Percentiles rank a stretch among this genome's conserved stretches.
Conservation (phyloP, 2,888 invertebrate genomes). For the Hypomecis punctinalis region DNA sequence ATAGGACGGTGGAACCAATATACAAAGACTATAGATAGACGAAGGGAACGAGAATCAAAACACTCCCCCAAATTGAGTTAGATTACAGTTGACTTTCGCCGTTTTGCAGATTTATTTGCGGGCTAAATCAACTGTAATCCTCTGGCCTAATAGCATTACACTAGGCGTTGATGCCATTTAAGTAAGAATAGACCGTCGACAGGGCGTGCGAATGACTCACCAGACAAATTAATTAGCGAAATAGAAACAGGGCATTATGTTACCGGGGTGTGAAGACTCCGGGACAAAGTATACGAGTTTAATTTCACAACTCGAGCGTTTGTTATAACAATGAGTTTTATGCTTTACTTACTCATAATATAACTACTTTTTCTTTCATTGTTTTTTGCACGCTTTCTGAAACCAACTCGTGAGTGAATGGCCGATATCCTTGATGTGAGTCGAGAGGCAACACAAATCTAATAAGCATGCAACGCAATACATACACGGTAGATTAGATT, state of each 20-base stretch:
- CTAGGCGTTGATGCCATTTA: constrained; percentile 56
- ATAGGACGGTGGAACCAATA: neutral
- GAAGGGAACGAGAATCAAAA: neutral
- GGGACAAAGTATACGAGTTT: neutral
- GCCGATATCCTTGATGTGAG: constrained; percentile 20
- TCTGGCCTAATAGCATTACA: constrained; percentile 45
- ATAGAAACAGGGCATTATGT: constrained; percentile 45
- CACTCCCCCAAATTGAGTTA: constrained; percentile 16
- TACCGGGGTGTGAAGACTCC: constrained; percentile 18
- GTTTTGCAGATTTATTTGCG: constrained; percentile 28
- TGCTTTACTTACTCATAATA: constrained; percentile 6
- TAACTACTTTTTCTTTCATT: constrained; percentile 19
- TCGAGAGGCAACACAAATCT: constrained; percentile 16
- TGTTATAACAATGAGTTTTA: constrained; percentile 9
- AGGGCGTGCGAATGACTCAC: constrained; percentile 60
- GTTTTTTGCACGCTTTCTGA: constrained; percentile 27
- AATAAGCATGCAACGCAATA: constrained; percentile 12
- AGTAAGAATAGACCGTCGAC: constrained; percentile 40
- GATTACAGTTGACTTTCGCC: constrained; percentile 16
- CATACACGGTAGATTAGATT: neutral
- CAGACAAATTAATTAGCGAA: constrained; percentile 70
- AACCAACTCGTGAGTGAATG: constrained; percentile 25
- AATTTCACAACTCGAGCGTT: neutral
- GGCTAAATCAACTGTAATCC: constrained; percentile 37
- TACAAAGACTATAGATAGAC: neutral